Evolutionary conservation across 2,113 vertebrate species (phyloP).

Genomic region (Alethe castanea): DNA sequence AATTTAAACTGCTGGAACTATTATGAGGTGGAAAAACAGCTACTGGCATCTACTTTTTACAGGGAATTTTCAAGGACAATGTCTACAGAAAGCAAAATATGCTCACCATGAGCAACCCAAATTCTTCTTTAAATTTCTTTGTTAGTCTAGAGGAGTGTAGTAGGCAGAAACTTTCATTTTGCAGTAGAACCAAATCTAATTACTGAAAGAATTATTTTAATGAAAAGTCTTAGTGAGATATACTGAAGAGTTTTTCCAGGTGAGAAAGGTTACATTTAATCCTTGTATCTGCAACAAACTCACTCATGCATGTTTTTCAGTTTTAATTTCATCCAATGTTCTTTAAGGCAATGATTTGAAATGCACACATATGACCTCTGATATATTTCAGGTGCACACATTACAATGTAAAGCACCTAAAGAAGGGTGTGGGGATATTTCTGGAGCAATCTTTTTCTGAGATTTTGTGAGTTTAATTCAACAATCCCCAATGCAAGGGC

Average conservation of each 20-base stretch:
- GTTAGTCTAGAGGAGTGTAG: neutral
- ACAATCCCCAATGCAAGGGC: neutral
- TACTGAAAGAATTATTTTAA: neutral
- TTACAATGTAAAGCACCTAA: neutral
- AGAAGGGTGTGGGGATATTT: neutral
- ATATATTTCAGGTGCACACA: neutral
- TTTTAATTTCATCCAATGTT: neutral
- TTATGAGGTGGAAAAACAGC: accelerated
- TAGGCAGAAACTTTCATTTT: neutral
- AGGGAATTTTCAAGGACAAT: neutral
- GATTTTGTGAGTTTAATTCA: neutral
- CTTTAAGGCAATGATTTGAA: neutral
- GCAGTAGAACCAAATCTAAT: neutral
- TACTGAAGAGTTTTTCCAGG: neutral
- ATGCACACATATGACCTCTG: neutral
- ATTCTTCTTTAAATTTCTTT: neutral
- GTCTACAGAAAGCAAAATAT: neutral
- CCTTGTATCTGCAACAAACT: neutral
- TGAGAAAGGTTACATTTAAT: neutral
- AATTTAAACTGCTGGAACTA: neutral
- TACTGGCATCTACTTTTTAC: neutral
- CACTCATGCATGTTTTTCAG: neutral
- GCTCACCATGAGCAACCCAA: neutral
- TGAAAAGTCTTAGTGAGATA: neutral
- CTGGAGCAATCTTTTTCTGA: neutral